Conservation (phyloP, 2,797 vertebrate species). For the Siniperca scherzeri region DNA sequence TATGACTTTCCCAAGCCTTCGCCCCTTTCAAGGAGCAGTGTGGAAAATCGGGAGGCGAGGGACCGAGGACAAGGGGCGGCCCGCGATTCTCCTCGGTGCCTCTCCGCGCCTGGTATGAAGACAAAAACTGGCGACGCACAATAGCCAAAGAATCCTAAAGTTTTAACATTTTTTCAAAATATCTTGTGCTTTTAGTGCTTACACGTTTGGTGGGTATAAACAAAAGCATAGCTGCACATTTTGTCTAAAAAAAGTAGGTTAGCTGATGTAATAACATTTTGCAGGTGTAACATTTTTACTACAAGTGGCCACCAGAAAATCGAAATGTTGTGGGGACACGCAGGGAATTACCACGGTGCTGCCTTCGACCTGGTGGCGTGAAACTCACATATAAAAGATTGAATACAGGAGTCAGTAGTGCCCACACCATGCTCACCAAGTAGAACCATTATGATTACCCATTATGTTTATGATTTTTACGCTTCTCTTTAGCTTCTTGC, state of each 20-base stretch:
- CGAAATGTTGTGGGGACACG: constrained; percentile 81
- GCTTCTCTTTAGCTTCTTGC: constrained; percentile 53
- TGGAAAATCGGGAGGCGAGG: constrained; percentile 86
- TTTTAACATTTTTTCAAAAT: constrained; percentile 43
- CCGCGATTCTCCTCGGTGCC: constrained; percentile 89
- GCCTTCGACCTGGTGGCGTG: constrained; percentile 82
- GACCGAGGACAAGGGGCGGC: constrained; percentile 85
- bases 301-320: constrained; percentile 85
- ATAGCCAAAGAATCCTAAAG: constrained; percentile 57
- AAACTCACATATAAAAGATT: constrained; percentile 82
- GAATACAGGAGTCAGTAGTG: constrained; percentile 72
- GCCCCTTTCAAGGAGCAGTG: constrained; percentile 82
- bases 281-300: constrained; percentile 41
- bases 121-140: constrained; percentile 75
- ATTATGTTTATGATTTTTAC: constrained; percentile 76
- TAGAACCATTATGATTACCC: constrained; percentile 60
- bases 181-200: neutral
- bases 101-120: constrained; percentile 67
- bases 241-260: neutral
- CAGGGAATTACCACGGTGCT: constrained; percentile 85
- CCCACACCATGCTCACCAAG: constrained; percentile 48
- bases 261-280: neutral
- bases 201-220: neutral
- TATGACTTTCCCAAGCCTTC: constrained; percentile 84
- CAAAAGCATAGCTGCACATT: neutral